Evolutionary conservation across 2,888 invertebrate species (phyloP), one percentile per base, ranked within the genome.

Genomic region (Nasonovia ribisnigri): DNA sequence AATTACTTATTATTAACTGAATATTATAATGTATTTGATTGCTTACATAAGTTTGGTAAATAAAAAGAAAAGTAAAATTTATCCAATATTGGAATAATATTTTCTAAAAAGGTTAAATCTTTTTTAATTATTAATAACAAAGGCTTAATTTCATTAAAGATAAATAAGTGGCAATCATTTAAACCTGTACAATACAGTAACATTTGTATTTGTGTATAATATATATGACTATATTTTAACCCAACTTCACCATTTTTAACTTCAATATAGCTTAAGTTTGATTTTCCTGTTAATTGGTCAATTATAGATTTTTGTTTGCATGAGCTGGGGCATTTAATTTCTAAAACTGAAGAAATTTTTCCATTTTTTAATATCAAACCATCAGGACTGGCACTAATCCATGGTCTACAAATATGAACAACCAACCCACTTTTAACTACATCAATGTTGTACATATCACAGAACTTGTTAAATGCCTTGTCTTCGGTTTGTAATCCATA

Each of bases 201-300:
- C 48, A 88, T 88, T 88, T 88, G 51, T n/a, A 88, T 51, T 88
- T 88, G 88, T 51, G 57, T 57, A 57, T 88, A 88, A 51, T 88
- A 88, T 36, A 51, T 36, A 51, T 88, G 51, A 29, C n/a, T 54
- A 60, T 13, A 10, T 57, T 60, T 54, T 60, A 89, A 89, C n/a
- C n/a, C n/a, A n/a, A n/a, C n/a, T n/a, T n/a, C n/a, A n/a, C n/a
- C n/a, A n/a, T n/a, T n/a, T n/a, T n/a, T n/a, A n/a, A n/a, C n/a
- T n/a, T n/a, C n/a, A n/a, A n/a, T n/a, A n/a, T n/a, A n/a, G n/a
- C n/a, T n/a, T n/a, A n/a, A n/a, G n/a, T n/a, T n/a, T n/a, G n/a
- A n/a, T n/a, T n/a, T n/a, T n/a, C n/a, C n/a, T n/a, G n/a, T n/a
- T n/a, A n/a, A n/a, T n/a, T n/a, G n/a, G n/a, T n/a, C n/a, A n/a